Base-by-base conservation (phyloP, 1,140 invertebrate species). In the Aphis gossypii region DNA sequence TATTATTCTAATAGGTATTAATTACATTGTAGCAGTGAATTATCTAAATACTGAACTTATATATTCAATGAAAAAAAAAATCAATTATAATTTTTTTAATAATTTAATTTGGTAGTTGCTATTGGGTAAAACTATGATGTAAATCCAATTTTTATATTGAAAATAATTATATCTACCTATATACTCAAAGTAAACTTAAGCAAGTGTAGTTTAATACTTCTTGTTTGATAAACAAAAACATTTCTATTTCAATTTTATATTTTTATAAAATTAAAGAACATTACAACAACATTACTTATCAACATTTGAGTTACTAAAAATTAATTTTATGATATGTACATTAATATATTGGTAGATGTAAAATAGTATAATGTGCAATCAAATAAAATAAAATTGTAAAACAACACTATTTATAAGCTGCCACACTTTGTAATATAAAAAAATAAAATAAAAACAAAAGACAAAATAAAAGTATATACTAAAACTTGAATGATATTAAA, bases 321-420 rank as follows among this genome's bases (percentile, higher is more conserved):
- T 89, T 25, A 41, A 9, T 89, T 89, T 54, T 89, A 56, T 38
- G 21, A 21, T 56, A 89, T 89, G 87, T 56, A 87, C 46, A 87
- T 87, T 46, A n/a, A 89, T 89, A 54, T 89, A 38, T 89, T 89
- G 8, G 30, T 21, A 51, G 7, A 89, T 89, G 20, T 38, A 48
- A 9, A 56, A 56, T 89, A 56, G 35, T 38, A 89, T 46, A 25
- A 89, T 56, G 88, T 89, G 88, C 89, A 60, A 90, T 68, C 89
- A 90, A 90, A 68, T 90, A 90, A 60, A 68, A 46, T 44, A 44
- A 90, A 90, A 51, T 41, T 90, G 30, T 56, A 89, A 88, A 89
- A 56, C 86, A 89, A 89, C 38, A 90, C 56, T 44, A 90, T 60
- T 90, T 90, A 90, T 90, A 90, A 90, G 89, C 89, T 90, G 89